Conservation (phyloP, 2,797 vertebrate genomes). For the Propithecus perrieri region DNA sequence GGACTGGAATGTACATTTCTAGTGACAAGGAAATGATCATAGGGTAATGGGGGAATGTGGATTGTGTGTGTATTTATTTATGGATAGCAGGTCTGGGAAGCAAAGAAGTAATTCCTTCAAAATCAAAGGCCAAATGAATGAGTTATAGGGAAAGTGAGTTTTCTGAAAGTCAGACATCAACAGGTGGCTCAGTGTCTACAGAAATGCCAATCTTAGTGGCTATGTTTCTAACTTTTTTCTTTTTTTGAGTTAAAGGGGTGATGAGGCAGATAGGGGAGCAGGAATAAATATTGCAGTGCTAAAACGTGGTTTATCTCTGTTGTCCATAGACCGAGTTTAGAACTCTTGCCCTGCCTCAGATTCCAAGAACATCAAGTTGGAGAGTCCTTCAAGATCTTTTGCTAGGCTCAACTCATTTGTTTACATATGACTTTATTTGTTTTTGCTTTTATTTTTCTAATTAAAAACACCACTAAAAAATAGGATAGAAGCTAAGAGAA, state of each 20-base stretch:
- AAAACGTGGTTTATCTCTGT: not conserved
- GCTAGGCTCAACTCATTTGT: not conserved
- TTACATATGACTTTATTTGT: not conserved
- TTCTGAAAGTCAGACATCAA: not conserved
- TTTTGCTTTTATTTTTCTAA: constrained; percentile 48
- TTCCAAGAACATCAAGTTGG: not conserved
- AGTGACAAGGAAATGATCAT: not conserved
- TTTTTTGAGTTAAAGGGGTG: not conserved
- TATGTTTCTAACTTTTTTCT: not conserved
- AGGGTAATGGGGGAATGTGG: not conserved
- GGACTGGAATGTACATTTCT: not conserved
- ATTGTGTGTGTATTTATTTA: not conserved
- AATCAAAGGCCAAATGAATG: not conserved
- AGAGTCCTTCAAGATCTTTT: not conserved
- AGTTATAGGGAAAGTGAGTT: not conserved
- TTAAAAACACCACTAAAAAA: not conserved
- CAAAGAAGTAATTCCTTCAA: not conserved
- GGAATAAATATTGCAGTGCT: not conserved
- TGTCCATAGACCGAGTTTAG: not conserved
- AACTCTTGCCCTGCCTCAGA: not conserved
- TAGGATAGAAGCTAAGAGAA: not conserved
- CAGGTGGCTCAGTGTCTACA: not conserved
- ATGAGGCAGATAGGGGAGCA: not conserved
- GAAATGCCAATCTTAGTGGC: not conserved
- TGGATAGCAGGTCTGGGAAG: not conserved